Base-by-base conservation (phyloP, 2,113 vertebrate genomes). In the Lycaon pictus region DNA sequence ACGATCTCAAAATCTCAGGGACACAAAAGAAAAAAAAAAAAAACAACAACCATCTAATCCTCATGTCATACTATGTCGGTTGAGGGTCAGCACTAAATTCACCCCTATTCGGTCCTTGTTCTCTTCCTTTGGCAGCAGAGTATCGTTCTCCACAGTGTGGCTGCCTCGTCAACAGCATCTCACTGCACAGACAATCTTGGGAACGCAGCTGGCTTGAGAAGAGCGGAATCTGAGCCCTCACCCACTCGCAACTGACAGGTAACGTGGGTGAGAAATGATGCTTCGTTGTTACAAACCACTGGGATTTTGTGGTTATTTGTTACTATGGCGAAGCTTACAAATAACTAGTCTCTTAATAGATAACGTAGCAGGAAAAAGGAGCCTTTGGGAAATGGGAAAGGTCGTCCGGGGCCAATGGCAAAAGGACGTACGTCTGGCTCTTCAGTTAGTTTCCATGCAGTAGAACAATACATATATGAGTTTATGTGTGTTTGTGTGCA, bases 1-100 rank as follows among this genome's bases (percentile, higher is more conserved):
- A 82, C 72, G 74, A 92, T 37, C 27, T 94, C 53, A 62, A 95
- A 65, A 81, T 88, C 8, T 97, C 23, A 72, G 53, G 17, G 7
- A 12, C 1, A 76, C 27, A 23, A 19, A 77, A 80, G 79, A 43
- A 76, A 71, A 81, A 87, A 56, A 55, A 12, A 56, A 32, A 11
- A 35, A 71, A 72, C 74, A 56, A 43, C 43, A 55, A 76, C 25
- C 32, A 5, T 74, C 1, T 8, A 51, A 19, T 93, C 15, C 11
- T 74, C 23, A 25, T 48, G 69, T 81, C 55, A 53, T 19, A 63
- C 65, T 67, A 72, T 13, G 5, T 93, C 23, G 81, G 10, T 32
- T 25, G 37, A 95, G 19, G 29, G 16, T 81, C 60, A 35, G 9
- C 63, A 16, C 27, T 71, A 9, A 91, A 71, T 55, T 29, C 16